Base-by-base conservation (phyloP, 2,888 invertebrate species). In the Hydriomena furcata region DNA sequence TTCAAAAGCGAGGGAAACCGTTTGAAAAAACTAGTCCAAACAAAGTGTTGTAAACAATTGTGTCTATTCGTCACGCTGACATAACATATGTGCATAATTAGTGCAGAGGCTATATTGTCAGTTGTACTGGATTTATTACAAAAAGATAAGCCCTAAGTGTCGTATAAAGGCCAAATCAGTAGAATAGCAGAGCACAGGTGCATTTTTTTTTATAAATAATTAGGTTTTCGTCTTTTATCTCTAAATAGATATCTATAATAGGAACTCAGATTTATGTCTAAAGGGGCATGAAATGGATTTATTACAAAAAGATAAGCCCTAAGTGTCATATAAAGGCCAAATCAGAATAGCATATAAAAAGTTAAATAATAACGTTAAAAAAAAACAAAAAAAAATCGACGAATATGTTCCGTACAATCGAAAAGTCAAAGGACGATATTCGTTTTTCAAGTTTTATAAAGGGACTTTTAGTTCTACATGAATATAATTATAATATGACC, bases 31-130 rank as follows among this genome's bases (percentile, higher is more conserved):
- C 52, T 56, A 55, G 56, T 58, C 11, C 20, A 5, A 34, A 42
- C 25, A 23, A 37, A 40, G 41, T 50, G 40, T 44, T 34, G 47
- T 40, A 51, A 47, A 61, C 54, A 52, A 42, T 43, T 27, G 52
- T 12, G 21, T 38, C 32, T 36, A 56, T 52, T 55, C 46, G 54
- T 61, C 58, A 55, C 52, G 38, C 13, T 58, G 52, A 51, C 58
- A 53, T 58, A 51, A 56, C 52, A 8, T 56, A 54, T 55, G 52
- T 52, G 41, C 58, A 61, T 61, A 61, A 60, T 58, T 55, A 58
- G 32, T 21, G 20, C 41, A 41, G 38, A 58, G 36, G 44, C 37
- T 43, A 21, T 38, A 12, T 21, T 37, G 41, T 41, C 28, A 45
- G 28, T 27, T 38, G 32, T 21, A 8, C 6, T 32, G 10, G 25